These are phyloP conservation scores for Epizoanthus scotinus DNA, from an alignment of 92 coral and sea anemone genomes.

Conservation along the genomic window DNA sequence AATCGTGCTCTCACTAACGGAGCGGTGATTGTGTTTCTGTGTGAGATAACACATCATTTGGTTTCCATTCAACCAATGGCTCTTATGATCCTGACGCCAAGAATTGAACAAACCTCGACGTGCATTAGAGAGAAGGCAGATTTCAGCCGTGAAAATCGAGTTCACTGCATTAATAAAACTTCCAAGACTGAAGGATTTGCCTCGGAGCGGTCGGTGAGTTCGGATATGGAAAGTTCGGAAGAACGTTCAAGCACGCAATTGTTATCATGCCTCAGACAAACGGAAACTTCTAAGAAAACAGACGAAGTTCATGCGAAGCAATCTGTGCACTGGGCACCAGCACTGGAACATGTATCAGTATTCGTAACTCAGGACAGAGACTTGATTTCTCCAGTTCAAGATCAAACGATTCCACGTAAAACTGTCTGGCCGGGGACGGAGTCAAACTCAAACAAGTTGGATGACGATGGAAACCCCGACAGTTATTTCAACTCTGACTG, in stretches of 20 bases:
- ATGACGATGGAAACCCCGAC: background rate
- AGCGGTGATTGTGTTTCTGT: too few species aligned
- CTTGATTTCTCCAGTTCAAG: conserved; percentile 6
- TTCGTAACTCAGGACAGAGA: conserved; percentile 1
- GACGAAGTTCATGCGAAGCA: background rate
- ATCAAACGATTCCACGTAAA: conserved; percentile 13
- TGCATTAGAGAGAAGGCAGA: background rate
- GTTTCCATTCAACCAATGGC: background rate
- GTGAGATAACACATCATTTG: background rate
- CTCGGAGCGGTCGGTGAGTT: background rate
- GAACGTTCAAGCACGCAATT: background rate
- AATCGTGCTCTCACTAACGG: background rate
- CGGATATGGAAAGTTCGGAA: background rate
- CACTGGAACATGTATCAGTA: background rate
- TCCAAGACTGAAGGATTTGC: background rate
- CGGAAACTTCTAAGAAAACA: background rate
- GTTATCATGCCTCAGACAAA: conserved; percentile 12
- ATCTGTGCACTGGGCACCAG: conserved; percentile 18
- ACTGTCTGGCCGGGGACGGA: conserved; percentile 28
- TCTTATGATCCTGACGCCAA: too few species aligned
- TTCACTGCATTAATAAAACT: background rate
- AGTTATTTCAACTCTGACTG: too few species aligned
- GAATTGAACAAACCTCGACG: background rate
- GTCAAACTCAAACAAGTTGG: background rate
- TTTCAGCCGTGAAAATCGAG: background rate